phyloP scores from a whole-genome alignment of 2,888 invertebrate genomes.

The Erannis defoliaria region DNA sequence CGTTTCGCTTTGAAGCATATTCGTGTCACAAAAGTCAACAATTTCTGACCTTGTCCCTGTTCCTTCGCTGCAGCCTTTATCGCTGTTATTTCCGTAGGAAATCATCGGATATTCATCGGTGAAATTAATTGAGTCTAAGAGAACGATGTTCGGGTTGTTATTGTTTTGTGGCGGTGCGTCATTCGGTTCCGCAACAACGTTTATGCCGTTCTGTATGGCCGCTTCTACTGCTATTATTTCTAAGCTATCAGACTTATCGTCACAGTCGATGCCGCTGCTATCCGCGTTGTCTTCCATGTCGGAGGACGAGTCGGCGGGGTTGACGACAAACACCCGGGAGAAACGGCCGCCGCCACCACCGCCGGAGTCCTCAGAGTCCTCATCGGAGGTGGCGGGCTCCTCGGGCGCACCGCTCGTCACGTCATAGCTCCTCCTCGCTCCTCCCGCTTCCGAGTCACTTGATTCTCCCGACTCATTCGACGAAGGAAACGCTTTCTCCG shows the following conservation, averaged over 20 bases:
- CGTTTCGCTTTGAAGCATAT: conserved; percentile 81
- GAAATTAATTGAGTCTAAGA: conserved; percentile 74
- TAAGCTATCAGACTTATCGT: conserved; percentile 84
- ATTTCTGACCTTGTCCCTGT: conserved; percentile 59
- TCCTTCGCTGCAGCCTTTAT: conserved; percentile 61
- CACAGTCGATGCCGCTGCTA: conserved; percentile 87
- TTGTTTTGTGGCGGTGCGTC: conserved; percentile 57
- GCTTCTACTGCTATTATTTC: conserved; percentile 72
- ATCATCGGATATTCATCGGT: conserved; percentile 70
- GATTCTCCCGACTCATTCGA: conserved; percentile 83
- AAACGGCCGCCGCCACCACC: conserved; percentile 86
- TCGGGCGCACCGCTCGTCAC: conserved; percentile 78
- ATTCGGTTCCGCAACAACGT: conserved; percentile 58
- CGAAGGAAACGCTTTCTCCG: conserved; percentile 86
- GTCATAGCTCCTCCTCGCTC: conserved; percentile 78
- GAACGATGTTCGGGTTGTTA: conserved; percentile 65
- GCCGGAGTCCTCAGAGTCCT: conserved; percentile 85
- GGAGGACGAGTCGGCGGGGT: conserved; percentile 87
- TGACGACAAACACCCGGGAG: conserved; percentile 90
- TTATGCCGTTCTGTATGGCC: conserved; percentile 62
- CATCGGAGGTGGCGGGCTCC: conserved; percentile 80
- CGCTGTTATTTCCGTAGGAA: conserved; percentile 62
- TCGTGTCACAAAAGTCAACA: conserved; percentile 74
- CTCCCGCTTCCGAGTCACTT: conserved; percentile 76
- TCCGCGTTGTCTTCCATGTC: conserved; percentile 87